Evolutionary conservation across 2,888 invertebrate species (phyloP), one percentile per base, ranked within the genome.

Genomic region (Tetanocera ferruginea): DNA sequence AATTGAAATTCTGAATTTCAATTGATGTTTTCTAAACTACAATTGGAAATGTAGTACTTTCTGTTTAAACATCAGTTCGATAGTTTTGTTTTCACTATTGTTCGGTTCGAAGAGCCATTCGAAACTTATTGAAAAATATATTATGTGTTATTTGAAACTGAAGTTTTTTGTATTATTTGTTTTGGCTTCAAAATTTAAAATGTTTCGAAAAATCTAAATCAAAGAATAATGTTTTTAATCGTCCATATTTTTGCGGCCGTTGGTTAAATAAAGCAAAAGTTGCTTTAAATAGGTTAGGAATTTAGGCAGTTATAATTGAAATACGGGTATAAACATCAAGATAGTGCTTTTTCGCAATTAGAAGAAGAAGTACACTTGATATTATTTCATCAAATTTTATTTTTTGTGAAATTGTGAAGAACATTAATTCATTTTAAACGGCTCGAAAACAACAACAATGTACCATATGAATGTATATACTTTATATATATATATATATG

Each of bases 311-410:
- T 55, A 37, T 55, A 75, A 75, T 34, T 67, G 66, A 75, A 75
- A 67, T 75, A 75, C 75, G 75, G 75, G 75, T 75, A 75, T 75
- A 67, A 73, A 75, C 31, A 43, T 67, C 34, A 75, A 67, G 66
- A 52, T 52, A 31, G 62, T 49, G 43, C 19, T 67, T 34, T 37
- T 55, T 17, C 5, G 25, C n/a, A n/a, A n/a, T n/a, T 28, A 28
- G 4, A 28, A 3, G 14, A 25, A 19, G 9, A 25, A 60, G 28
- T 14, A 60, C 57, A 23, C 57, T 57, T 57, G 60, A 60, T 28
- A 25, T 25, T 23, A n/a, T 23, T 11, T 25, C 5, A 60, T 60
- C 28, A 23, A 37, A 23, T 66, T 6, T 66, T 34, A 14, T 34
- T 43, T 60, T 28, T 43, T 67, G 19, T 67, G 67, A 67, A 60